Evolutionary conservation across 2,888 invertebrate species (phyloP).

Genomic region (Cataglyphis albicans): DNA sequence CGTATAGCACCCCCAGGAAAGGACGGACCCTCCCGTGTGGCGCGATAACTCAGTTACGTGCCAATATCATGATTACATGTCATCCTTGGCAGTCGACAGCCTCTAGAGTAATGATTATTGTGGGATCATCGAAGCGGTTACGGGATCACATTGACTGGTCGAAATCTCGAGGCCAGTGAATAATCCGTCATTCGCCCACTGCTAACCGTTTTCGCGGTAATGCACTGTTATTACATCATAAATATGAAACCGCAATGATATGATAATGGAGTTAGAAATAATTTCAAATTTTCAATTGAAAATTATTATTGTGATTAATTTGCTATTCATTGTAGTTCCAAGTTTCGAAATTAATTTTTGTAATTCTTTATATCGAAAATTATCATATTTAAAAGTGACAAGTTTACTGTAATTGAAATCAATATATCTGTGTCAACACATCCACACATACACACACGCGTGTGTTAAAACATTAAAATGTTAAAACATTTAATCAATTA

Average conservation of each 20-base stretch:
- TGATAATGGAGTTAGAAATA: conserved; percentile 32
- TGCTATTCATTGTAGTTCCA: not conserved
- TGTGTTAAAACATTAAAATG: too few relatives aligned
- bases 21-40: conserved; percentile 54
- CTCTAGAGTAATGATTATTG: conserved; percentile 78
- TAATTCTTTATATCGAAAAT: not conserved
- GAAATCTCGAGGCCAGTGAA: conserved; percentile 65
- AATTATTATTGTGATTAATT: conserved; percentile 1
- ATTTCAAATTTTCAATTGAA: conserved; percentile 17
- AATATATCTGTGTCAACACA: not conserved
- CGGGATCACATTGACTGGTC: conserved; percentile 67
- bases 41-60: conserved; percentile 74
- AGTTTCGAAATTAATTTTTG: conserved; percentile 12
- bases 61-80: conserved; percentile 78
- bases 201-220: conserved; percentile 50
- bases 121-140: conserved; percentile 62
- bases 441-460: not conserved
- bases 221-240: conserved; percentile 47
- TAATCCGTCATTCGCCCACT: conserved; percentile 54
- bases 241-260: conserved; percentile 50
- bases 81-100: conserved; percentile 73
- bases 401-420: not conserved
- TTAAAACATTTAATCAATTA: too few relatives aligned
- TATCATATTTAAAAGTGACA: not conserved
- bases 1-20: conserved; percentile 66